Conservation (phyloP, 2,113 vertebrate genomes). For the Thamnaconus septentrionalis region DNA sequence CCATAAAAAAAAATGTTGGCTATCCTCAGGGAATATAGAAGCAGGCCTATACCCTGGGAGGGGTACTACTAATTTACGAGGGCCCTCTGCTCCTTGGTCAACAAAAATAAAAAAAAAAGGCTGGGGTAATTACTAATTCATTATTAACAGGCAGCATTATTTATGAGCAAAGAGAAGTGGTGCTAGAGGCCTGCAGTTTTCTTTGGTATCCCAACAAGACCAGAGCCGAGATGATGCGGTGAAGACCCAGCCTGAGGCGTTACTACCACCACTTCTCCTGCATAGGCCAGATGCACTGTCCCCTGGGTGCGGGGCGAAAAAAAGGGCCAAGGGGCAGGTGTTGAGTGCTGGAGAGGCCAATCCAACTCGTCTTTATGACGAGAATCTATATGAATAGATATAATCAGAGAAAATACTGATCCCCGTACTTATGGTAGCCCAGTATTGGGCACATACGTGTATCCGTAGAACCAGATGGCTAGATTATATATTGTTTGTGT, state of each 20-base stretch:
- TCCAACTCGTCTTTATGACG: conserved; percentile 52
- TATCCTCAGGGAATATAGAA: conserved; percentile 44
- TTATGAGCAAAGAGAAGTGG: conserved; percentile 72
- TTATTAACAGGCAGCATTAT: conserved; percentile 80
- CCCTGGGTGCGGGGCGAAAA: conserved; percentile 57
- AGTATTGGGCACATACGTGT: conserved; percentile 8
- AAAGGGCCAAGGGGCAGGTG: conserved; percentile 46
- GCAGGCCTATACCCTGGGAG: conserved; percentile 36
- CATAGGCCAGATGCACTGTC: conserved; percentile 58
- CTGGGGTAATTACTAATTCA: conserved; percentile 80
- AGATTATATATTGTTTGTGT: conserved; percentile 52
- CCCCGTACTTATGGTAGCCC: not conserved
- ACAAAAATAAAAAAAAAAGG: conserved; percentile 74
- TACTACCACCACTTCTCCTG: conserved; percentile 57
- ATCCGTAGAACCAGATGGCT: not conserved
- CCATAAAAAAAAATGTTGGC: conserved; percentile 44
- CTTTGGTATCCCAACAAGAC: conserved; percentile 67
- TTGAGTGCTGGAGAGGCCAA: conserved; percentile 31
- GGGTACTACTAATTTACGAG: conserved; percentile 66
- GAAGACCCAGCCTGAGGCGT: conserved; percentile 75
- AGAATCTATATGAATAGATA: conserved; percentile 47
- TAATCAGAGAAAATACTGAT: conserved; percentile 16
- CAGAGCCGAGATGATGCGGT: conserved; percentile 64
- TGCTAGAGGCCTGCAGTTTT: conserved; percentile 56
- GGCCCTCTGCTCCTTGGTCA: conserved; percentile 67